Evolutionary conservation across 2,888 invertebrate species (phyloP), one percentile per base, ranked within the genome.

Genomic region (Diaprepes abbreviatus): DNA sequence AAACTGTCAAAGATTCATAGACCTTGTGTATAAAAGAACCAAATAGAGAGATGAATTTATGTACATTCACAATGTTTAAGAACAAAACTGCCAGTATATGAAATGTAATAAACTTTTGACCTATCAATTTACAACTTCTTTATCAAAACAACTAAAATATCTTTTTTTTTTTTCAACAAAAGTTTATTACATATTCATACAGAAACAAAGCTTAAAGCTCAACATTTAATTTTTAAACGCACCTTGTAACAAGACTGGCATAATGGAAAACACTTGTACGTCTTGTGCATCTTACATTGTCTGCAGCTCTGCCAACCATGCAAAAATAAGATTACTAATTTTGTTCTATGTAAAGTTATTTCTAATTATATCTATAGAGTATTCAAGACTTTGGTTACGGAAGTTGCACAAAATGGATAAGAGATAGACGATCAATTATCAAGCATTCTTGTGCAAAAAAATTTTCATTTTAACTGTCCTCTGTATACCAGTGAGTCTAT

Each of bases 171-270:
- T 43, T 43, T 19, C 7, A n/a, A 19, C 21, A 5, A 24, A 48
- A 55, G 12, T n/a, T 38, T 24, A 55, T 55, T 55, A 14, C 55
- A 55, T 54, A 12, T 12, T 38, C 38, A 55, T 21, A 55, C 38
- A 36, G 4, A 59, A 33, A 45, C 43, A 24, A 40, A 28, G 35
- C 43, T 59, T 28, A 45, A 50, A 31, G 31, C 12, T 1, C 14
- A 33, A 48, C 35, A 28, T 24, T 12, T 19, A 5, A 24, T 40
- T 6, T 40, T 6, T 35, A 59, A 57, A 77, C 78, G 73, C 76
- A 80, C 80, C 79, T 80, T 79, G 73, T 77, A 76, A 74, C 80
- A 80, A 71, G 74, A 74, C 66, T 73, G 74, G 75, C 81, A 81
- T 63, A 80, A 76, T 52, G 76, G 75, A 74, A 81, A 80, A 78